Percentiles rank a stretch among this genome's conserved stretches.
phyloP scores from a whole-genome alignment of 1,140 invertebrate species.

The Conus betulinus region DNA sequence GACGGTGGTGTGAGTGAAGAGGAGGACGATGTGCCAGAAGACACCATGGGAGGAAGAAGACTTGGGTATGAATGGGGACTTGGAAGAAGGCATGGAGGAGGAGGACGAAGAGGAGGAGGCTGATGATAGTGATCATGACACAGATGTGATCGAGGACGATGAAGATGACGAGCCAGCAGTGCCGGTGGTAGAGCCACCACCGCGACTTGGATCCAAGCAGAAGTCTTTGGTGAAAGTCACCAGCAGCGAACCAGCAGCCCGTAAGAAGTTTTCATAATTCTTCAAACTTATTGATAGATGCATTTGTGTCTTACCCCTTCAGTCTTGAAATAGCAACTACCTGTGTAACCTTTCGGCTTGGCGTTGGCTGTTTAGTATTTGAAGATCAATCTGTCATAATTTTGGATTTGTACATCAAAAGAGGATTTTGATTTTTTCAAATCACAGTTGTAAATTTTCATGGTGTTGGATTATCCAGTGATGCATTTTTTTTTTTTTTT shows the following conservation, averaged over 20 bases:
- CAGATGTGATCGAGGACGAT: slow-evolving; percentile 54
- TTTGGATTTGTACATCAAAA: no score
- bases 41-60: slow-evolving; percentile 28
- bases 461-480: no score
- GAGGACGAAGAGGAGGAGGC: slow-evolving; percentile 42
- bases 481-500: no score
- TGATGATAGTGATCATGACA: slow-evolving; percentile 54
- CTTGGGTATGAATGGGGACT: slow-evolving; percentile 36
- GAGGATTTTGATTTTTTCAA: no score
- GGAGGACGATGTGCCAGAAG: slow-evolving; percentile 38
- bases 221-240: slow-evolving; percentile 34
- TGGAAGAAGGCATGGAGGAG: slow-evolving; percentile 7
- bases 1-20: slow-evolving; percentile 38
- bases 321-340: no score
- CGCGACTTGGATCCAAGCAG: slow-evolving; percentile 51
- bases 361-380: no score
- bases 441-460: no score
- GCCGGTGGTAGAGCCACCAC: slow-evolving; percentile 17
- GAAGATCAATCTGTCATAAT: no score
- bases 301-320: no score
- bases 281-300: no score
- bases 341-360: no score
- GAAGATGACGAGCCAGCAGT: slow-evolving; percentile 34
- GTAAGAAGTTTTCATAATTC: neutral
- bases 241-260: neutral